Conservation (phyloP, 1,140 invertebrate species). For the Bicyclus anynana region DNA sequence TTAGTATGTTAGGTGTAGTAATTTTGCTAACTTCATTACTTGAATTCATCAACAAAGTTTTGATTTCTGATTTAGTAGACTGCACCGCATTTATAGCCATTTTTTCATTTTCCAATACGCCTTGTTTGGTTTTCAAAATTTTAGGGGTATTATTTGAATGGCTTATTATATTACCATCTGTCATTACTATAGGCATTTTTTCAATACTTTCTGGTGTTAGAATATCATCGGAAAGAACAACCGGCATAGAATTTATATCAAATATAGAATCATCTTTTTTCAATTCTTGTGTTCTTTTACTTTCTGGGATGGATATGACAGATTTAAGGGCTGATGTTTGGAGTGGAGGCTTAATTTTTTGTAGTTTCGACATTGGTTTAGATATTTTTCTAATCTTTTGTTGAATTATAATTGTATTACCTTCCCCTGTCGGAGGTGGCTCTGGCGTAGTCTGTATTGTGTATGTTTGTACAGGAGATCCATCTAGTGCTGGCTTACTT, state of each 20-base stretch:
- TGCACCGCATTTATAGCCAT: constrained; percentile 32
- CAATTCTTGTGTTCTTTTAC: constrained; percentile 35
- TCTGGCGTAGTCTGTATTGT: constrained; percentile 64
- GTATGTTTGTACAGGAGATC: constrained; percentile 64
- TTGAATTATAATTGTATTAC: constrained; percentile 60
- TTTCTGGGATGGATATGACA: constrained; percentile 31
- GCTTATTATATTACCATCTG: constrained; percentile 73
- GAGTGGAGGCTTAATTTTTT: constrained; percentile 52
- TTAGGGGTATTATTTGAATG: constrained; percentile 47
- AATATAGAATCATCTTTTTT: constrained; percentile 77
- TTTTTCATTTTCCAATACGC: constrained; percentile 50
- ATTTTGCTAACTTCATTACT: constrained; percentile 51
- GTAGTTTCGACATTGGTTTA: constrained; percentile 50
- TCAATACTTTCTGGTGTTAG: constrained; percentile 78
- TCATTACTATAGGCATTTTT: constrained; percentile 82
- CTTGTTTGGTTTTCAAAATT: constrained; percentile 52
- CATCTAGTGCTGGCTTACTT: constrained; percentile 47
- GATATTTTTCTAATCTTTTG: constrained; percentile 56
- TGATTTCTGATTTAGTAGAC: constrained; percentile 54
- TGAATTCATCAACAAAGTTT: constrained; percentile 59
- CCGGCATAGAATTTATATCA: constrained; percentile 86
- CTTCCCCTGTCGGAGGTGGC: constrained; percentile 29
- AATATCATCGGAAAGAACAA: constrained; percentile 83
- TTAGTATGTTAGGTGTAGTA: constrained; percentile 71
- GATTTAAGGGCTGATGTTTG: constrained; percentile 34